Conservation (phyloP, 2,888 invertebrate species). For the Macaria liturata region DNA sequence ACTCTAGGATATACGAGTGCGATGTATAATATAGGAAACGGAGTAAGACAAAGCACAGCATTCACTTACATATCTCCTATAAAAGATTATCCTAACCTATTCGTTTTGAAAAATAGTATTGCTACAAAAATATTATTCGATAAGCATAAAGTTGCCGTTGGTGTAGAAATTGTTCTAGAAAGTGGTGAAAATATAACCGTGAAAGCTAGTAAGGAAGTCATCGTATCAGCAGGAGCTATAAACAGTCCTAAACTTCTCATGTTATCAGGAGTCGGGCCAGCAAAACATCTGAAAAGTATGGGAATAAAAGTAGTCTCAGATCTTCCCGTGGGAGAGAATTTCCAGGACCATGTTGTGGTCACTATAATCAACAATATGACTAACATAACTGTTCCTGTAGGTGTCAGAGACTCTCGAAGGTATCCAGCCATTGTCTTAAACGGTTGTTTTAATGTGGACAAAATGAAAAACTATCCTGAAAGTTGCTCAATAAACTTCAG, state of each 20-base stretch:
- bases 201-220: slow-evolving; percentile 52
- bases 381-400: background rate
- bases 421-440: background rate
- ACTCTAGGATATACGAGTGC: slow-evolving; percentile 17
- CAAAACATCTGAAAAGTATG: slow-evolving; percentile 43
- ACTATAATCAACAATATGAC: background rate
- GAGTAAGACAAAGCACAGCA: slow-evolving; percentile 27
- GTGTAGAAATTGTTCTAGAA: slow-evolving; percentile 16
- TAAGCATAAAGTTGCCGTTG: slow-evolving; percentile 23
- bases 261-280: slow-evolving; percentile 68
- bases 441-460: background rate
- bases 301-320: slow-evolving; percentile 53
- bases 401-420: background rate
- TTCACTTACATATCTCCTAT: slow-evolving; percentile 21
- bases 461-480: background rate
- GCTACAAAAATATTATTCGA: slow-evolving; percentile 27
- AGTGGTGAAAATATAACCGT: slow-evolving; percentile 13
- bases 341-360: background rate
- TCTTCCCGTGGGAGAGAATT: slow-evolving; percentile 60
- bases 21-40: slow-evolving; percentile 12
- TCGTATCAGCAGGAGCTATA: slow-evolving; percentile 61
- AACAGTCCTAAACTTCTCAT: slow-evolving; percentile 66
- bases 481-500: background rate
- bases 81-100: slow-evolving; percentile 21
- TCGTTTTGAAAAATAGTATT: slow-evolving; percentile 13